A percentile compares a stretch with the other conserved stretches of the same genome.
Conservation (phyloP, 2,888 invertebrate species). For the Perithous albicinctus region DNA sequence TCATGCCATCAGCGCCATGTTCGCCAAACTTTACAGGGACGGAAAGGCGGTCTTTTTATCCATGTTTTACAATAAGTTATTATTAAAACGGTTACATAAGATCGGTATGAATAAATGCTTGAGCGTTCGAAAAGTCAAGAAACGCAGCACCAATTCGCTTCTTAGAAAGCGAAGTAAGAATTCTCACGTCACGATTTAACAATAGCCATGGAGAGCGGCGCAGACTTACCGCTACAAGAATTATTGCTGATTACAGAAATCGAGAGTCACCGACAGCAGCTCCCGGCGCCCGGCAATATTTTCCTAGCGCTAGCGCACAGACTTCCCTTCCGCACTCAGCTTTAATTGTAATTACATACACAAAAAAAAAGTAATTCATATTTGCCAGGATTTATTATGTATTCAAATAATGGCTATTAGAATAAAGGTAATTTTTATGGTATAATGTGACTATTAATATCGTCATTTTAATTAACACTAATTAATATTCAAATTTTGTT, state of each 20-base stretch:
- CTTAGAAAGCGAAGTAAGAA: conserved; percentile 69
- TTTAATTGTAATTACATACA: conserved; percentile 13
- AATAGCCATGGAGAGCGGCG: conserved; percentile 55
- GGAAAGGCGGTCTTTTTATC: too few relatives aligned
- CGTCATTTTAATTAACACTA: neutral
- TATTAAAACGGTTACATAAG: conserved; percentile 56
- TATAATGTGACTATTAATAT: neutral
- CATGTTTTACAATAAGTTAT: conserved; percentile 29
- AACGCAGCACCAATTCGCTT: conserved; percentile 34
- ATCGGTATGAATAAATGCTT: conserved; percentile 47
- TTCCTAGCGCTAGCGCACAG: conserved; percentile 30
- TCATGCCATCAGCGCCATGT: too few relatives aligned
- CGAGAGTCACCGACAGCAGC: neutral
- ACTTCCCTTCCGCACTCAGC: conserved; percentile 53
- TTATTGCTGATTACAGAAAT: conserved; percentile 62
- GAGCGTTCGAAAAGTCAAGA: conserved; percentile 37
- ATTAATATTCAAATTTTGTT: neutral
- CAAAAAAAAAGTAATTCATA: neutral
- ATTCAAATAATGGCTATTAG: neutral
- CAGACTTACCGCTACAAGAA: conserved; percentile 36
- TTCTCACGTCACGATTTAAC: conserved; percentile 71
- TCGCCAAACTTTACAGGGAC: too few relatives aligned
- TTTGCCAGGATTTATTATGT: neutral
- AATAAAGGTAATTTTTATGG: neutral
- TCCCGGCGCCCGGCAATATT: neutral